These are phyloP conservation scores for Andrena praecox DNA, from an alignment of 2,888 invertebrate genomes.

Conservation along the genomic window DNA sequence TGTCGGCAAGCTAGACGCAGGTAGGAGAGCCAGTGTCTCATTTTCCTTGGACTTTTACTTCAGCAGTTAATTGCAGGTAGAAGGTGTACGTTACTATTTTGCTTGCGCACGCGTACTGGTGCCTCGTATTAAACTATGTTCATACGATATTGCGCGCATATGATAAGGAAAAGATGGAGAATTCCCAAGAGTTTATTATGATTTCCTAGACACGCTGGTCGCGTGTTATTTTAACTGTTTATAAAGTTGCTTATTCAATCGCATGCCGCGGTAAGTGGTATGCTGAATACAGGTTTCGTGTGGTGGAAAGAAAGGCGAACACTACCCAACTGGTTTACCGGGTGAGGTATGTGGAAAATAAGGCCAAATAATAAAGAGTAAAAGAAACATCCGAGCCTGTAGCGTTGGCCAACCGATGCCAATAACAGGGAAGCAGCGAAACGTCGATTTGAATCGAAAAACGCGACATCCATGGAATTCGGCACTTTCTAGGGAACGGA, in stretches of 20 bases:
- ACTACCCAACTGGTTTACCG: conserved; percentile 67
- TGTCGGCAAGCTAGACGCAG: neutral
- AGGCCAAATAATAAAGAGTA: conserved; percentile 66
- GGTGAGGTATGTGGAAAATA: conserved; percentile 69
- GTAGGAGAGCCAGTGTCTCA: neutral
- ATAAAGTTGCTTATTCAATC: conserved; percentile 58
- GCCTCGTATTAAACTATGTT: conserved; percentile 6
- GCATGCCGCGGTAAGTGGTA: conserved; percentile 56
- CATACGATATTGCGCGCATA: neutral
- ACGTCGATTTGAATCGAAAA: neutral
- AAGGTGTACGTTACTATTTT: neutral
- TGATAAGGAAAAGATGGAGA: conserved; percentile 2
- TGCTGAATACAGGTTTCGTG: conserved; percentile 66
- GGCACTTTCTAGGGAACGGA: neutral
- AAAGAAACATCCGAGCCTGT: conserved; percentile 42
- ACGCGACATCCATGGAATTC: neutral
- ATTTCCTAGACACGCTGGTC: conserved; percentile 28
- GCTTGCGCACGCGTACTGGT: neutral
- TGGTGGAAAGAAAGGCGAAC: conserved; percentile 65
- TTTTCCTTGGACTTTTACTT: conserved; percentile 9
- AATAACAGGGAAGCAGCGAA: neutral
- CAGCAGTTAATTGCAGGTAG: neutral
- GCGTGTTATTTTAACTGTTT: conserved; percentile 55
- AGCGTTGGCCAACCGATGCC: conserved; percentile 46
- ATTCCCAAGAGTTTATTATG: conserved; percentile 40